Percentiles rank a stretch among this genome's conserved stretches.
Conservation (phyloP, 2,797 vertebrate species). For the Cryptoprocta ferox region DNA sequence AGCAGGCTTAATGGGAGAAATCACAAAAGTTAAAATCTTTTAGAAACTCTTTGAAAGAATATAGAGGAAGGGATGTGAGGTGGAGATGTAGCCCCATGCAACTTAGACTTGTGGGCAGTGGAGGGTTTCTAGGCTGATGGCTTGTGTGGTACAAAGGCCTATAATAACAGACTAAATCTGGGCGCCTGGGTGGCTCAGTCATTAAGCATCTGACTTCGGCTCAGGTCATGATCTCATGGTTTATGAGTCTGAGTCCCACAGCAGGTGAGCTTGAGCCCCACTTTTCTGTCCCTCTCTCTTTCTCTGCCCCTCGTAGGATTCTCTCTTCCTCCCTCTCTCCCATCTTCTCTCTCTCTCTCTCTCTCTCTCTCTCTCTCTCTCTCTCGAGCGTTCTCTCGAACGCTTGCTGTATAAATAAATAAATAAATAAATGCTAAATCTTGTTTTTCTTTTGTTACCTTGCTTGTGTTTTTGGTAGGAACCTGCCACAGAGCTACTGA, state of each 20-base stretch:
- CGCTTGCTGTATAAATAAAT: no score
- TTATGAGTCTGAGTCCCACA: no score
- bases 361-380: no score
- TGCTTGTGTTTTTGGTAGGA: not conserved
- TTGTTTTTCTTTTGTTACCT: not conserved
- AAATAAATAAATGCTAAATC: not conserved
- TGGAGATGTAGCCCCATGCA: not conserved
- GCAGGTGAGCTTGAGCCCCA: no score
- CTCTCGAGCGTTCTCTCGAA: no score
- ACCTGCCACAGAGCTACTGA: not conserved
- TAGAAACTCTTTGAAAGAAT: not conserved
- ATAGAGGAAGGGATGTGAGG: not conserved
- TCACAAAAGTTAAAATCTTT: not conserved
- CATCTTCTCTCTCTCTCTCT: no score
- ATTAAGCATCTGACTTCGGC: no score
- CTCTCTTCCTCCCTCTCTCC: no score
- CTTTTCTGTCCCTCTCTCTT: no score
- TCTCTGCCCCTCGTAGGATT: no score
- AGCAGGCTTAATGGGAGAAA: not conserved
- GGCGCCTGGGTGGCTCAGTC: no score
- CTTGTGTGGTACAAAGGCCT: not conserved
- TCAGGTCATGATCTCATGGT: no score
- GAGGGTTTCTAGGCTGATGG: not conserved
- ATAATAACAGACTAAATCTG: not conserved
- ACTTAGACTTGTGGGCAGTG: not conserved